Conservation (phyloP, 1,140 invertebrate genomes). For the Leptopilina boulardi region DNA sequence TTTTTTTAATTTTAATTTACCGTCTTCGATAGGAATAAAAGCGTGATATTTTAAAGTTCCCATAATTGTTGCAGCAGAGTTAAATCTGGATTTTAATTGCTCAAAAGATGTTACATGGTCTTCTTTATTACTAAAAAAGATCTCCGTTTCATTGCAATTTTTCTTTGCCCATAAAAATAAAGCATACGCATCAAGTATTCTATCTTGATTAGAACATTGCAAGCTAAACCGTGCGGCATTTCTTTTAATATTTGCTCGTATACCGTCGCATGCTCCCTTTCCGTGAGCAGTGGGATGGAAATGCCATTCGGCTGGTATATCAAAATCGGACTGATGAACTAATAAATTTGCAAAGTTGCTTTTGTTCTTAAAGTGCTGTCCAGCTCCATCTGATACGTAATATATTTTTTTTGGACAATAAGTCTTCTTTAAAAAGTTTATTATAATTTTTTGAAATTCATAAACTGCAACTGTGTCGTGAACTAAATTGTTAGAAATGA, state of each 20-base stretch:
- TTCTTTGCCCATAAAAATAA: constrained; percentile 41
- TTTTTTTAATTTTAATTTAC: no score
- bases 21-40: constrained; percentile 34
- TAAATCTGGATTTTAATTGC: constrained; percentile 44
- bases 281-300: constrained; percentile 64
- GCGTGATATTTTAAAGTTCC: constrained; percentile 42
- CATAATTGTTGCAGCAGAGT: constrained; percentile 40
- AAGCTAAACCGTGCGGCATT: constrained; percentile 44
- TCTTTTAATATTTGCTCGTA: constrained; percentile 58
- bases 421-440: no score
- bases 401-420: constrained; percentile 50
- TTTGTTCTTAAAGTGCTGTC: constrained; percentile 65
- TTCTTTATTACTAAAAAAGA: constrained; percentile 37
- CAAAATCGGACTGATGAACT: constrained; percentile 55
- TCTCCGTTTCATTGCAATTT: constrained; percentile 42
- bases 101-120: constrained; percentile 33
- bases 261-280: constrained; percentile 62
- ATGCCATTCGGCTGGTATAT: constrained; percentile 60
- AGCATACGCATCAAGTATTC: constrained; percentile 41
- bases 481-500: no score
- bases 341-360: constrained; percentile 63
- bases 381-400: constrained; percentile 63
- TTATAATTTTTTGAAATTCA: no score
- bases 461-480: no score
- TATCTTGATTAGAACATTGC: constrained; percentile 35